Evolutionary conservation across 2,113 vertebrate species (phyloP), one percentile per base, ranked within the genome.

Genomic region (Falco punctatus): DNA sequence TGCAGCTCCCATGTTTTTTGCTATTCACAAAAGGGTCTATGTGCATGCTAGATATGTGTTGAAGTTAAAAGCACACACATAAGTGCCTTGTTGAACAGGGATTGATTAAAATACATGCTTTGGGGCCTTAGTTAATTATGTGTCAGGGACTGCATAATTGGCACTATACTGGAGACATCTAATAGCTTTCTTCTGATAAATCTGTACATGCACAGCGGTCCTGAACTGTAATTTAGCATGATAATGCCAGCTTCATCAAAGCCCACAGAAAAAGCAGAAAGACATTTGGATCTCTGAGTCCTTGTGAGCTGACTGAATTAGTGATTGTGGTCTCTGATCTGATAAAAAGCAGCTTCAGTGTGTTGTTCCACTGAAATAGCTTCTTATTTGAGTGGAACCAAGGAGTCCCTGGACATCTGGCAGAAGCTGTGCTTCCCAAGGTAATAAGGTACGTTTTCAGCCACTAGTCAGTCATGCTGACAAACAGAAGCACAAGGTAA

Each of bases 41-140:
- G 15, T 59, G 58, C 20, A 48, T 59, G 42, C 46, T 70, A 15
- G 55, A 28, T 67, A 26, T 40, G 54, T 81, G 52, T 55, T 96
- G 77, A 84, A 86, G 32, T 74, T 86, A 70, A 88, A 48, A 8
- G 44, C 14, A 22, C 65, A n/a, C 11, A 27, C 48, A 2, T 7
- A 88, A 95, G 65, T 87, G 80, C 82, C 94, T 73, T 94, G 93
- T 84, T 95, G 84, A 93, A 66, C 24, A 54, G 92, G 55, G 85
- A 54, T 80, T 87, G 74, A 95, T 94, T 97, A 95, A 95, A 95
- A 91, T 65, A 89, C 58, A 28, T 90, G 64, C 88, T 96, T 92
- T 93, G 67, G 91, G 90, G 87, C 86, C 88, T 81, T 32, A 81
- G 82, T 72, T 94, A 97, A 89, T 95, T 96, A 89, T 79, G 70